Conservation (phyloP, 2,797 vertebrate genomes). For the Natrix natrix region DNA sequence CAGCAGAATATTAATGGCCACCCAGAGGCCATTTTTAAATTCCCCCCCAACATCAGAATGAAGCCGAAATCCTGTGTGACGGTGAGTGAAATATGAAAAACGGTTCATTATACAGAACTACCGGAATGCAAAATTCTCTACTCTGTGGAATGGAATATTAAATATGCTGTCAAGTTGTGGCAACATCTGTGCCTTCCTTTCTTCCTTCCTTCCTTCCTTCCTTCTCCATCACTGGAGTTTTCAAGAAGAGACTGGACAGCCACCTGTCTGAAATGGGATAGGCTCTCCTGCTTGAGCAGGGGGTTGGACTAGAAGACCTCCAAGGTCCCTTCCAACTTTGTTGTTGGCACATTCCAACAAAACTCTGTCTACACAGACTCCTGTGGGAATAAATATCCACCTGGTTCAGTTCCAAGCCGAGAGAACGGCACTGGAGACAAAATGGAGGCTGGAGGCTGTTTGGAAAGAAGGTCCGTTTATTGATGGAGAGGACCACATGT, state of each 20-base stretch:
- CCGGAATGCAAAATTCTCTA: neutral
- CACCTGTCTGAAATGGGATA: no score
- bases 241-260: no score
- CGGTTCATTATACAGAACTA: neutral
- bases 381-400: no score
- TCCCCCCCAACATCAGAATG: constrained; percentile 51
- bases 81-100: constrained; percentile 45
- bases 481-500: no score
- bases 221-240: neutral
- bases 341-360: neutral
- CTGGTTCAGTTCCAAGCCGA: no score
- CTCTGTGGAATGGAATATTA: neutral
- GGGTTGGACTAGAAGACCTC: no score
- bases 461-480: no score
- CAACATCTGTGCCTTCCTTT: neutral
- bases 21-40: constrained; percentile 46
- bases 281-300: no score
- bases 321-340: no score
- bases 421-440: no score
- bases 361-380: no score
- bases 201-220: neutral
- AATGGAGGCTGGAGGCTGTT: no score
- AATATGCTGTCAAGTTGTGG: neutral
- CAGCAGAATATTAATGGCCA: constrained; percentile 63
- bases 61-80: constrained; percentile 47